A percentile compares a stretch with the other conserved stretches of the same genome.
These are phyloP conservation scores for Falco peregrinus DNA, from an alignment of 2,797 vertebrate species.

Conservation along the genomic window DNA sequence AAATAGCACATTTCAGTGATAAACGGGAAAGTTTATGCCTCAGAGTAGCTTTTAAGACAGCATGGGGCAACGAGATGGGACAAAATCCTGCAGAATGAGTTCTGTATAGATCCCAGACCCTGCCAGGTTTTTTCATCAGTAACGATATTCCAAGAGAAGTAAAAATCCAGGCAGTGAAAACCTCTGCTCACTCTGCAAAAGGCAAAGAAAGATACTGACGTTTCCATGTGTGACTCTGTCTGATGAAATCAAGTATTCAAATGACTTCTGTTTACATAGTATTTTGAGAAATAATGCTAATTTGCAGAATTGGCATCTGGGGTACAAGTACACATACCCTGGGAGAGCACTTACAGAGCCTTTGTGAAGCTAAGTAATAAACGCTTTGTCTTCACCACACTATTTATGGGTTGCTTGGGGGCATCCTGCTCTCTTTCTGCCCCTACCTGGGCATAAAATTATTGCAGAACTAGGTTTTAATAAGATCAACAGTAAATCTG, in stretches of 20 bases:
- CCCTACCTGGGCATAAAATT: constrained; percentile 77
- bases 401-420: constrained; percentile 83
- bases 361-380: constrained; percentile 78
- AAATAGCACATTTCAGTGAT: neutral
- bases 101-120: neutral
- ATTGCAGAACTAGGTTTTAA: constrained; percentile 68
- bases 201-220: constrained; percentile 41
- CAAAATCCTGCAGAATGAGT: neutral
- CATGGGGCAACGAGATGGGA: neutral
- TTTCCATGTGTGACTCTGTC: constrained; percentile 37
- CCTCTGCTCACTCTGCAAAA: constrained; percentile 33
- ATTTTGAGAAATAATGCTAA: constrained; percentile 76
- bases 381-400: constrained; percentile 80
- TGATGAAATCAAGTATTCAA: constrained; percentile 68
- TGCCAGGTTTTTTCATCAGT: neutral
- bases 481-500: constrained; percentile 75
- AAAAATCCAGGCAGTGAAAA: constrained; percentile 55
- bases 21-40: neutral
- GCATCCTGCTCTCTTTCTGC: constrained; percentile 74
- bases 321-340: constrained; percentile 55
- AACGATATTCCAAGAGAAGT: constrained; percentile 48
- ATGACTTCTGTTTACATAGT: constrained; percentile 66
- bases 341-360: constrained; percentile 74
- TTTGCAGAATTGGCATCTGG: constrained; percentile 67
- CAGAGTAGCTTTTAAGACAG: neutral